phyloP scores from a whole-genome alignment of 2,888 invertebrate genomes.

The Pterostichus niger region DNA sequence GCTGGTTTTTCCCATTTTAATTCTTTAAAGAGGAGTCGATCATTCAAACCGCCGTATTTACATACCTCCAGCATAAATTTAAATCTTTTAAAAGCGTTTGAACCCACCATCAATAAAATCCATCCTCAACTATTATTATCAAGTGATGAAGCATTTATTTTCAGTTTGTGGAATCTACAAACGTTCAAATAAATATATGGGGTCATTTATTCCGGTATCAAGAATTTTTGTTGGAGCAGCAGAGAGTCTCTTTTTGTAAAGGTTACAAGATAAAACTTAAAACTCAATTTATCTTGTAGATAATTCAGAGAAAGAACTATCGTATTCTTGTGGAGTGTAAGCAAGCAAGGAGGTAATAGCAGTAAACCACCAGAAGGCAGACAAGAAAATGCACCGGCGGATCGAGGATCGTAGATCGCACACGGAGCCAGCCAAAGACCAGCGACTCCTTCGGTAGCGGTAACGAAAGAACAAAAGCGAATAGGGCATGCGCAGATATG shows the following conservation, averaged over 20 bases:
- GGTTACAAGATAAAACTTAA: constrained; percentile 54
- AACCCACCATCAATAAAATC: constrained; percentile 21
- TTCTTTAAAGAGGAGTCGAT: constrained; percentile 48
- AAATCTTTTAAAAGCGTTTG: constrained; percentile 54
- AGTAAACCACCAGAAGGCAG: constrained; percentile 52
- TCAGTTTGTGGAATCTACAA: not conserved
- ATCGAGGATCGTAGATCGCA: constrained; percentile 39
- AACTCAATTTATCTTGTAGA: constrained; percentile 56
- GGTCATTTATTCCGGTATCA: constrained; percentile 35
- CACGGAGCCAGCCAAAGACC: too few species aligned
- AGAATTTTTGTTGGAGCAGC: constrained; percentile 19
- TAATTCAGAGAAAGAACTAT: constrained; percentile 54
- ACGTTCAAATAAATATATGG: constrained; percentile 25
- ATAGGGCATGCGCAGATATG: not conserved
- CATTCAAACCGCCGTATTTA: constrained; percentile 50
- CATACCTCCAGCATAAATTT: constrained; percentile 45
- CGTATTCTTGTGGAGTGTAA: constrained; percentile 42
- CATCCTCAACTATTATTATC: constrained; percentile 17
- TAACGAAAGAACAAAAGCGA: constrained; percentile 54
- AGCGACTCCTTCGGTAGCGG: constrained; percentile 16
- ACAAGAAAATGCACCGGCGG: constrained; percentile 48
- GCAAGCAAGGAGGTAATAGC: constrained; percentile 42
- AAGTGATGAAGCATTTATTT: constrained; percentile 23
- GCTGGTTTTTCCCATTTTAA: constrained; percentile 53
- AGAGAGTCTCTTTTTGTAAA: constrained; percentile 37